Evolutionary conservation across 1,140 invertebrate genomes (phyloP), one percentile per base, ranked within the genome.

Genomic region (Trypoxylus dichotomus): DNA sequence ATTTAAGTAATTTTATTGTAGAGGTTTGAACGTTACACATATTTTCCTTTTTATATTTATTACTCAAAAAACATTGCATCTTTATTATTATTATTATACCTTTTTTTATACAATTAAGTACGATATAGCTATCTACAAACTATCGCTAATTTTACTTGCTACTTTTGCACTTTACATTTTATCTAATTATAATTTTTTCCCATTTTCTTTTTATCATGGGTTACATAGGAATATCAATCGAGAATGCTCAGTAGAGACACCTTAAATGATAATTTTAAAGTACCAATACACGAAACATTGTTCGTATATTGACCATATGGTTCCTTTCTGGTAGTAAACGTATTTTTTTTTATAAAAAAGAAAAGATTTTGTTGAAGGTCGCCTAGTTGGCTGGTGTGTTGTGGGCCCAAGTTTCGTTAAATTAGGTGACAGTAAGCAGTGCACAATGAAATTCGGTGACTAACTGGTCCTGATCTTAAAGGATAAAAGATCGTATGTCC

Each of bases 1-100:
- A 77, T 21, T 77, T 77, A 77, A 24, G 71, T 77, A 72, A 72
- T 71, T 68, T 77, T 77, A 77, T 71, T 77, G 63, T 77, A 77
- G 76, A 77, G 60, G 71, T 77, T 58, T 43, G 68, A 77, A 77
- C 76, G 19, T 63, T 77, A 77, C 76, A 77, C 76, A 63, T 77
- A 77, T 72, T 72, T 19, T 54, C 47, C 3, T 54, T 54, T 68
- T 77, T 77, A 77, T 77, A 77, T 29, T 77, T 77, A 77, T 41
- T 71, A 77, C 15, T 72, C 68, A 77, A 77, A 68, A 77, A 77
- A 77, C 76, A 77, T 77, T 77, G 76, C 76, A 77, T 72, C 58
- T 71, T 74, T 74, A 41, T 32, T 32, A 72, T 43, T 72, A 72
- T 72, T n/a, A n/a, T 71, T 71, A 71, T 71, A 71, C 68, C 29